Evolutionary conservation across 2,888 invertebrate genomes (phyloP), one percentile per base, ranked within the genome.

Genomic region (Meteorus colon): DNA sequence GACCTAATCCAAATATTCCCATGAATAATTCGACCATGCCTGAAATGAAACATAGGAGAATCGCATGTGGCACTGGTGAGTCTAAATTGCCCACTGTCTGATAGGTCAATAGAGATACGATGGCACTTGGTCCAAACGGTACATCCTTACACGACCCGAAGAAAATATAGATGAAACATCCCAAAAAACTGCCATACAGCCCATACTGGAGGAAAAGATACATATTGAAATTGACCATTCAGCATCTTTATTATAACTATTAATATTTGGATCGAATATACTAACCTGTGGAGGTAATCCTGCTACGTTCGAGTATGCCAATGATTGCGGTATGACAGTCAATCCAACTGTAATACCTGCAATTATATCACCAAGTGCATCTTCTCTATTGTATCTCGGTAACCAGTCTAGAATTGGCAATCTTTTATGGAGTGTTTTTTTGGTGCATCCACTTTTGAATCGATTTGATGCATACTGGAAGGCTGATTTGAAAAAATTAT

Each of bases 91-190:
- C 92, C 0, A 95, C 93, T 41, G 94, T 93, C 90, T 96, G 95
- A 89, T 92, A 95, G 0, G 97, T 97, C 82, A 98, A 92, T 75
- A 98, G 91, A 4, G 97, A 96, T 80, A 96, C 94, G 84, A 98
- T 97, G 78, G 98, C 97, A 1, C 97, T 97, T 19, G 98, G 98
- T 14, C 98, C 97, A 83, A 97, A 93, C 0, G 97, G 97, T 77
- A 97, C 95, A 88, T 97, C 97, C 89, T 97, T 96, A 87, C 97
- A 96, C 79, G 96, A 97, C 66, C 98, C 98, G 82, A 98, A 92
- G 81, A 98, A 90, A 84, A 96, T 95, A 91, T 98, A 98, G 78
- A 97, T 92, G 90, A 98, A 95, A 88, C 96, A 95, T 63, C 97
- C 97, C 85, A 97, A 90, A 90, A 98, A 98, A n/a, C 97, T 96